phyloP scores from a whole-genome alignment of 2,797 vertebrate genomes.

The Acrossocheilus fasciatus region DNA sequence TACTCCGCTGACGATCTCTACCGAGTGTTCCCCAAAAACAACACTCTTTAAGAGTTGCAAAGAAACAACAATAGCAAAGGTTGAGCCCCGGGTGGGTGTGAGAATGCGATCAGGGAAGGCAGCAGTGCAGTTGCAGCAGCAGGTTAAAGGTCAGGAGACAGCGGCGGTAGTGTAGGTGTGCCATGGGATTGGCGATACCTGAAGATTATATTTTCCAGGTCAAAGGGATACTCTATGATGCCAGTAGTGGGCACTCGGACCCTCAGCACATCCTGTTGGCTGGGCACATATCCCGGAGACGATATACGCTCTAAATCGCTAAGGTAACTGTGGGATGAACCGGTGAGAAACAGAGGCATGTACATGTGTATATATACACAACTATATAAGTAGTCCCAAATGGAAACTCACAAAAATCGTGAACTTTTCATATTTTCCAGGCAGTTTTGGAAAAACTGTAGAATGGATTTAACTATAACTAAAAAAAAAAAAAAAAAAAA shows the following conservation, averaged over 20 bases:
- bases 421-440: background rate
- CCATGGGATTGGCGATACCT: conserved; percentile 74
- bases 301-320: conserved; percentile 78
- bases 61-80: conserved; percentile 32
- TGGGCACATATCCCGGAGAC: conserved; percentile 72
- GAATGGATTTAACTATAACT: background rate
- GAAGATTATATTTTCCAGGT: conserved; percentile 82
- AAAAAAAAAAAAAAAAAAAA: background rate
- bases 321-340: conserved; percentile 77
- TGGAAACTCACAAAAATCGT: background rate
- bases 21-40: background rate
- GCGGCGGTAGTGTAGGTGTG: conserved; percentile 63
- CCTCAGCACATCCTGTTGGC: conserved; percentile 80
- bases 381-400: conserved; percentile 39
- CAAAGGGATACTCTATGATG: conserved; percentile 83
- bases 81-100: conserved; percentile 54
- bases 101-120: conserved; percentile 68
- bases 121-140: conserved; percentile 63
- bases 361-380: conserved; percentile 55
- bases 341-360: conserved; percentile 61
- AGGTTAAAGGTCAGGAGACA: conserved; percentile 59
- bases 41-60: background rate
- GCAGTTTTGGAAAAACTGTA: background rate
- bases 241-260: conserved; percentile 82
- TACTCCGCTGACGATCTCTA: background rate